Base-by-base conservation (phyloP, 1,140 invertebrate species). In the Trypoxylus dichotomus region DNA sequence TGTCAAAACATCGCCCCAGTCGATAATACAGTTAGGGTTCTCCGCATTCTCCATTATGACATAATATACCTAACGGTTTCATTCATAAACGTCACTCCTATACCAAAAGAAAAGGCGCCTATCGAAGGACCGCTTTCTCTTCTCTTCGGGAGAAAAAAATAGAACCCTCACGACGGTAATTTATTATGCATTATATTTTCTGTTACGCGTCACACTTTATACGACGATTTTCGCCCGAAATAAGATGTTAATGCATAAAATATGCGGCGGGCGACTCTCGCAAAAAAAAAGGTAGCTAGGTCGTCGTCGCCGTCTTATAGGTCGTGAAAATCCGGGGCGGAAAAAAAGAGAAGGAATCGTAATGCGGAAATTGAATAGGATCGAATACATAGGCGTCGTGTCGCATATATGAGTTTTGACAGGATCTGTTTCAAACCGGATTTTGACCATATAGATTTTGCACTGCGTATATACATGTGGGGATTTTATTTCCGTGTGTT, bases 101-200 rank as follows among this genome's bases (percentile, higher is more conserved):
- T 15, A 8, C 32, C 32, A 5, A 37, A 37, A 37, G 32, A 37
- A 54, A 54, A 54, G 19, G 19, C 47, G 13, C 19, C 15, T n/a
- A 54, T 54, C 47, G 47, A 54, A 54, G 15, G 47, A 15, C 15
- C 19, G 47, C 47, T 54, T 19, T 54, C 19, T 19, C 47, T 54
- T 54, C 19, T n/a, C 15, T 19, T 54, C 47, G 6, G 0, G 47
- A 8, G 32, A 2, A 37, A 54, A 54, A 54, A 54, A 54, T 54
- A 19, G 47, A 54, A 3, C 47, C 15, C 15, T 6, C 19, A 54
- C 19, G 19, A 54, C 19, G 7, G 15, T 54, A 54, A 54, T 54
- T 54, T 54, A 54, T 54, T 54, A 54, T 54, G 47, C 47, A 54
- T 54, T 54, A 54, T 54, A 54, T 54, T 54, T 54, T 54, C 47